phyloP scores from a whole-genome alignment of 2,113 vertebrate genomes.

The Ellobius talpinus region DNA sequence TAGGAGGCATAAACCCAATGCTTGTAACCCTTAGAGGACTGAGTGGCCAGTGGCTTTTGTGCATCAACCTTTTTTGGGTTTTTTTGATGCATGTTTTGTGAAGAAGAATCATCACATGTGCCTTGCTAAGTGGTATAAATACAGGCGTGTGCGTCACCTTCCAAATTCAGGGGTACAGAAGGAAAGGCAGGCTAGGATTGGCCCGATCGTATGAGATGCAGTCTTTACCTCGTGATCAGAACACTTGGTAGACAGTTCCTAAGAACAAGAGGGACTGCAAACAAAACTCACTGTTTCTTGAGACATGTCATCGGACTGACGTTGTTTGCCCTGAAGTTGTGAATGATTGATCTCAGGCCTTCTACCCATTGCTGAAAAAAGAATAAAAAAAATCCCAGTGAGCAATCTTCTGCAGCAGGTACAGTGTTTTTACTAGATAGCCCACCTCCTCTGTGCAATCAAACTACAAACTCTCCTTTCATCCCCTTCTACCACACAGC shows the following conservation, averaged over 20 bases:
- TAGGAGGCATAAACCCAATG: background rate
- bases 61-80: background rate
- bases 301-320: constrained; percentile 99
- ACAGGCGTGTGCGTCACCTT: background rate
- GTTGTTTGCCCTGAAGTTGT: constrained; percentile 99
- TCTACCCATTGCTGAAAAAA: constrained; percentile 97
- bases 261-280: background rate
- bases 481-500: background rate
- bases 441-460: background rate
- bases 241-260: background rate
- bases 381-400: constrained; percentile 64
- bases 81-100: background rate
- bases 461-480: background rate
- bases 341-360: constrained; percentile 95
- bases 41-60: background rate
- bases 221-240: background rate
- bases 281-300: constrained; percentile 96
- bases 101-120: background rate
- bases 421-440: background rate
- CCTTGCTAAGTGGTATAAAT: background rate
- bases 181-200: background rate
- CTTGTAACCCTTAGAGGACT: background rate
- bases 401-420: background rate
- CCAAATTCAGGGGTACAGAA: background rate
- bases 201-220: background rate